Evolutionary conservation across 2,797 vertebrate species (phyloP).

Genomic region (Myripristis murdjan): DNA sequence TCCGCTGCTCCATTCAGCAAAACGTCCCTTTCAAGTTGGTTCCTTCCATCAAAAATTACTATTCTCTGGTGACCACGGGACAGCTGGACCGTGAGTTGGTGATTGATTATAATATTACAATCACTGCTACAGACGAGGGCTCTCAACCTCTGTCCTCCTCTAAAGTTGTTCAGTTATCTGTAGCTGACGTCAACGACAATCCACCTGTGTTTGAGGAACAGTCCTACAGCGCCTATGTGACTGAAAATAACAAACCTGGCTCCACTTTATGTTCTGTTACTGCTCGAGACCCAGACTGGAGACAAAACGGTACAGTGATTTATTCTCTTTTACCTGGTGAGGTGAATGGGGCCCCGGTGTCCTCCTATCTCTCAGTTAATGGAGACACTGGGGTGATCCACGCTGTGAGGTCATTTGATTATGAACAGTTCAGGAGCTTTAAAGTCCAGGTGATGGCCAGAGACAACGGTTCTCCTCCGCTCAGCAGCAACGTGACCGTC

Average conservation of each 20-base stretch:
- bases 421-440: too few species aligned
- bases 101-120: conserved; percentile 74
- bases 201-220: conserved; percentile 70
- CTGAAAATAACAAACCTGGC: conserved; percentile 77
- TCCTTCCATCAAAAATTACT: conserved; percentile 39
- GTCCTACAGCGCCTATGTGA: conserved; percentile 60
- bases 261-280: conserved; percentile 66
- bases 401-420: too few species aligned
- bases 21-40: conserved; percentile 39
- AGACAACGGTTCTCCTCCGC: too few species aligned
- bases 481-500: too few species aligned
- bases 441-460: too few species aligned
- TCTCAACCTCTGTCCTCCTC: conserved; percentile 62
- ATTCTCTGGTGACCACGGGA: conserved; percentile 35
- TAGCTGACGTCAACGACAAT: conserved; percentile 80
- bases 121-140: conserved; percentile 72
- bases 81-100: conserved; percentile 47
- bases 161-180: conserved; percentile 60
- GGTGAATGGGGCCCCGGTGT: too few species aligned
- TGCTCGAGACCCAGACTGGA: conserved; percentile 71
- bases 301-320: conserved; percentile 68
- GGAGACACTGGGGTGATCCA: too few species aligned
- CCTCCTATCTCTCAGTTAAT: too few species aligned
- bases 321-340: conserved; percentile 66
- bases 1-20: conserved; percentile 6